Base-by-base conservation (phyloP, 2,888 invertebrate genomes). In the Globia sparganii region DNA sequence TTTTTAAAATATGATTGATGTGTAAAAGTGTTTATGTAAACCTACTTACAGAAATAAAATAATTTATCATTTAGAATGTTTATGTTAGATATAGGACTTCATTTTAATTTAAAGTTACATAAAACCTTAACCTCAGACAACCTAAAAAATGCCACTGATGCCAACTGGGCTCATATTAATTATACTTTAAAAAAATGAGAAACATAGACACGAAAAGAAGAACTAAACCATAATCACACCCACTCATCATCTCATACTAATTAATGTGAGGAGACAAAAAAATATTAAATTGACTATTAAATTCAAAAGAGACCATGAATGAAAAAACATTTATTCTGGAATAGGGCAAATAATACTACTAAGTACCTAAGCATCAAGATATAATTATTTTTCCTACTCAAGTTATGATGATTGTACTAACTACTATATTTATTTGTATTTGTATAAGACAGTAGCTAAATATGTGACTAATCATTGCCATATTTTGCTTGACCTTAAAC, bases 391-490 rank as follows among this genome's bases (percentile, higher is more conserved):
- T 46, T 37, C n/a, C 28, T 76, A 46, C n/a, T 77, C 31, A 31
- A 37, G 8, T 28, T 28, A 43, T 15, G 13, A 31, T 31, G 21
- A 49, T 49, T 49, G 40, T 9, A 78, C 11, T 46, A 28, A 18
- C 65, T 46, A 37, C 40, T 43, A 37, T 58, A 75, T 9, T 59
- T 43, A 46, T 31, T 75, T 53, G 28, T 61, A 43, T 75, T 43
- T 2, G 8, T 65, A 9, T n/a, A 61, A 11, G 58, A 59, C 40
- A 75, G 37, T 37, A 65, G 34, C 40, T 49, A 81, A 65, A 34
- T 75, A 31, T 53, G 53, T 67, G 77, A 79, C 56, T 82, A 82
- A 82, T 62, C 56, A 82, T 43, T 25, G 18, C 49, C 46, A 40
- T 79, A 75, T 58, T 67, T 82, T 43, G 13, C 40, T 34, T 49